These are phyloP conservation scores for Shinisaurus crocodilurus DNA, from an alignment of 2,113 vertebrate genomes.

Conservation along the genomic window DNA sequence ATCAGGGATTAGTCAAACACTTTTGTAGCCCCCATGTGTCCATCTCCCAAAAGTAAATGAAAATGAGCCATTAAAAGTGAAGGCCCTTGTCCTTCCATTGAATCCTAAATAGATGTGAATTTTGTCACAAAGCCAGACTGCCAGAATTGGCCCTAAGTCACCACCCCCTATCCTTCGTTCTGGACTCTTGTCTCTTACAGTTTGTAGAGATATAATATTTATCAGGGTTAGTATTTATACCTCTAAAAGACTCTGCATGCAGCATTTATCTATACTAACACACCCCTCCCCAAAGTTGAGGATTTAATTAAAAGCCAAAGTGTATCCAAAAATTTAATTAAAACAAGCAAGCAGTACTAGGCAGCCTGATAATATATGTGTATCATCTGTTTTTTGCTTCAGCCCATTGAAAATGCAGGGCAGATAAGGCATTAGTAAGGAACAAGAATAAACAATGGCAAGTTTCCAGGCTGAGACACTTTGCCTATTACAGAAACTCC, in stretches of 20 bases:
- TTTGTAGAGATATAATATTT: neutral
- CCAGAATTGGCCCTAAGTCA: neutral
- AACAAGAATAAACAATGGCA: constrained; percentile 60
- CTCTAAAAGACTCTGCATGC: constrained; percentile 39
- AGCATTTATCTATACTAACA: constrained; percentile 46
- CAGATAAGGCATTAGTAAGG: constrained; percentile 55
- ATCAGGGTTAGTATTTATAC: constrained; percentile 9
- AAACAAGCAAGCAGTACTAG: constrained; percentile 60
- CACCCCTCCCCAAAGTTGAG: constrained; percentile 54
- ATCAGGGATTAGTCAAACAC: neutral
- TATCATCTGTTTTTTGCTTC: constrained; percentile 27
- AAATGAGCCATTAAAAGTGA: neutral
- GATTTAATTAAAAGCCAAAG: constrained; percentile 72
- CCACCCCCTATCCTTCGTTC: neutral
- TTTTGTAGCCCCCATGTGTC: neutral
- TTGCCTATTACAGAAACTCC: neutral
- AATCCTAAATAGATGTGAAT: neutral
- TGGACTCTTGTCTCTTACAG: neutral
- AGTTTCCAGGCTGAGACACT: constrained; percentile 22
- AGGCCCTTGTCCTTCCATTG: neutral
- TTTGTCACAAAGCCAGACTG: neutral
- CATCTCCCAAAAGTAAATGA: neutral
- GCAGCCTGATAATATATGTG: constrained; percentile 55
- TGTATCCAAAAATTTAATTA: constrained; percentile 68
- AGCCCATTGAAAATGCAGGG: constrained; percentile 60